Evolutionary conservation across 2,113 vertebrate genomes (phyloP).

Genomic region (Nymphicus hollandicus): DNA sequence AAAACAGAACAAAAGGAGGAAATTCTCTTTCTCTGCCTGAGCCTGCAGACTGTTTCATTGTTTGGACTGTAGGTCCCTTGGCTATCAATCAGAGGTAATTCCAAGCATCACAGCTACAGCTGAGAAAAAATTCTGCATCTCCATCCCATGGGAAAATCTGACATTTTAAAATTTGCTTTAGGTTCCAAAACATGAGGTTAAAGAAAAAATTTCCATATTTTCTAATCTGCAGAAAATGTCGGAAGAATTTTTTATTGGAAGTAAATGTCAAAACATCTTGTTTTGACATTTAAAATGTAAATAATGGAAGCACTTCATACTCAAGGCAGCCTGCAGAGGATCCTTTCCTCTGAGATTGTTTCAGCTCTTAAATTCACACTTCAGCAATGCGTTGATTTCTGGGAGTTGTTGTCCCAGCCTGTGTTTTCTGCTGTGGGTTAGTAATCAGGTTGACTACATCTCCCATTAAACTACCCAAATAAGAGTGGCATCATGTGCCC

Average conservation of each 20-base stretch:
- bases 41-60: neutral
- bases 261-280: constrained; percentile 43
- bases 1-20: neutral
- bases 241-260: constrained; percentile 30
- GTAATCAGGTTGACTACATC: neutral
- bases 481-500: neutral
- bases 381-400: neutral
- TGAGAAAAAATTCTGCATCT: constrained; percentile 32
- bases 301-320: neutral
- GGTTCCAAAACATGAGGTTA: constrained; percentile 35
- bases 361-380: neutral
- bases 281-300: constrained; percentile 51
- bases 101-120: constrained; percentile 4
- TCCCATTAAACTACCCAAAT: neutral
- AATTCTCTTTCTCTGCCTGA: neutral
- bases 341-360: neutral
- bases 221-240: constrained; percentile 42
- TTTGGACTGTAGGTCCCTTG: neutral
- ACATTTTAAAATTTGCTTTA: constrained; percentile 51
- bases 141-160: constrained; percentile 15
- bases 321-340: neutral
- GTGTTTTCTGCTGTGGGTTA: neutral
- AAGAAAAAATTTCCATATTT: neutral
- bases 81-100: constrained; percentile 15
- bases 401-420: constrained; percentile 1